Evolutionary conservation across 2,888 invertebrate genomes (phyloP).

Genomic region (Melieria crassipennis): DNA sequence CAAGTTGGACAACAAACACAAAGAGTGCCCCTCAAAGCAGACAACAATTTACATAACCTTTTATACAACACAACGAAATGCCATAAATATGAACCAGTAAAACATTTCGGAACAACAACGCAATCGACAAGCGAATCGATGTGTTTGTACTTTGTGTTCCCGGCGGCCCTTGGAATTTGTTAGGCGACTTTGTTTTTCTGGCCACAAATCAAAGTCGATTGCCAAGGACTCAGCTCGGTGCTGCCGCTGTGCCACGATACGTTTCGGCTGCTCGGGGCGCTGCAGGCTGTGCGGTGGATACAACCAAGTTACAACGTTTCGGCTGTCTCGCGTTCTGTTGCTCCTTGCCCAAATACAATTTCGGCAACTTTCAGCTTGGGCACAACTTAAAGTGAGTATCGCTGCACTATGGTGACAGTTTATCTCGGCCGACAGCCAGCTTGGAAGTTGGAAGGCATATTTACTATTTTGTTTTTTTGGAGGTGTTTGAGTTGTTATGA

Average conservation of each 20-base stretch:
- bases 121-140: too few species aligned
- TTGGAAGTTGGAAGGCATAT: neutral
- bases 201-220: constrained; percentile 42
- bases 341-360: constrained; percentile 57
- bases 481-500: too few species aligned
- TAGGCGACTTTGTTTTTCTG: constrained; percentile 27
- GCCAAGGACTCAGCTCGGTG: constrained; percentile 43
- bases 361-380: constrained; percentile 59
- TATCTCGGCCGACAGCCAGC: neutral
- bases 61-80: too few species aligned
- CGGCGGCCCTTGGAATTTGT: neutral
- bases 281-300: constrained; percentile 49
- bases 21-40: too few species aligned
- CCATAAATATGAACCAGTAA: too few species aligned
- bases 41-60: too few species aligned
- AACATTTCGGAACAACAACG: too few species aligned
- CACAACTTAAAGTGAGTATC: constrained; percentile 62
- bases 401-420: too few species aligned
- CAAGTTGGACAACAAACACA: too few species aligned
- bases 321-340: constrained; percentile 60
- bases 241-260: neutral
- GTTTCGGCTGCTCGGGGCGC: constrained; percentile 8
- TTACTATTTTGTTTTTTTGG: too few species aligned
- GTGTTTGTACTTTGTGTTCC: too few species aligned
- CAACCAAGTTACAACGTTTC: constrained; percentile 55